Percentiles rank a stretch among this genome's conserved stretches.
phyloP scores from a whole-genome alignment of 2,797 vertebrate genomes.

The Poeciliopsis gracilis region DNA sequence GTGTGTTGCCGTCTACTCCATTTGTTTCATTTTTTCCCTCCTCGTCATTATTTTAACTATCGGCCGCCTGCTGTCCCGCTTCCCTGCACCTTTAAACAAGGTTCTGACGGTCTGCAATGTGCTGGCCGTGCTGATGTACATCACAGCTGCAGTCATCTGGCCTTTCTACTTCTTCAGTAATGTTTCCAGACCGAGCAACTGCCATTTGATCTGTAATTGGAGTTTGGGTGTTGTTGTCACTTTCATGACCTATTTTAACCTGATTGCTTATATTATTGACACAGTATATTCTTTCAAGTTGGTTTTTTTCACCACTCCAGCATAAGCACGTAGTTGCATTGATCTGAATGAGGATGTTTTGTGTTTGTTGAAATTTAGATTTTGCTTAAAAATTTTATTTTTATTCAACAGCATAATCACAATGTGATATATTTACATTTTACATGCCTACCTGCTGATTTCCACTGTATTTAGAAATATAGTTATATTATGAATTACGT shows the following conservation, averaged over 20 bases:
- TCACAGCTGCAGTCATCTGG: conserved; percentile 85
- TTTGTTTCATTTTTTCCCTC: conserved; percentile 86
- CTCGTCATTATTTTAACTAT: conserved; percentile 85
- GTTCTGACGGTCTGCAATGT: conserved; percentile 80
- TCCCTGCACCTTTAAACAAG: conserved; percentile 80
- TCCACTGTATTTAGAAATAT: too few species aligned
- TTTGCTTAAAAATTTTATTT: background rate
- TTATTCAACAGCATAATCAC: background rate
- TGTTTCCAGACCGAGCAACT: background rate
- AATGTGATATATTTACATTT: background rate
- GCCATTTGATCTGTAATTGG: accelerated
- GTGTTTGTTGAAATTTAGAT: background rate
- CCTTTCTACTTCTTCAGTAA: conserved; percentile 81
- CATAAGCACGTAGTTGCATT: conserved; percentile 47
- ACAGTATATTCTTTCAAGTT: conserved; percentile 83
- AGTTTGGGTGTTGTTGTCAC: conserved; percentile 13
- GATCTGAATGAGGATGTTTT: background rate
- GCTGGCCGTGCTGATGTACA: conserved; percentile 85
- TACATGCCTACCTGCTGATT: background rate
- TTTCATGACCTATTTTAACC: conserved; percentile 85
- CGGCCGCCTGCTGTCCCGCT: conserved; percentile 74
- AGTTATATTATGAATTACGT: background rate
- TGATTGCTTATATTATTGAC: conserved; percentile 85
- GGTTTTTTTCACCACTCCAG: conserved; percentile 73
- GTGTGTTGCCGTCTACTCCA: conserved; percentile 85